Conservation (phyloP, 2,113 vertebrate genomes). For the Crypturellus undulatus region DNA sequence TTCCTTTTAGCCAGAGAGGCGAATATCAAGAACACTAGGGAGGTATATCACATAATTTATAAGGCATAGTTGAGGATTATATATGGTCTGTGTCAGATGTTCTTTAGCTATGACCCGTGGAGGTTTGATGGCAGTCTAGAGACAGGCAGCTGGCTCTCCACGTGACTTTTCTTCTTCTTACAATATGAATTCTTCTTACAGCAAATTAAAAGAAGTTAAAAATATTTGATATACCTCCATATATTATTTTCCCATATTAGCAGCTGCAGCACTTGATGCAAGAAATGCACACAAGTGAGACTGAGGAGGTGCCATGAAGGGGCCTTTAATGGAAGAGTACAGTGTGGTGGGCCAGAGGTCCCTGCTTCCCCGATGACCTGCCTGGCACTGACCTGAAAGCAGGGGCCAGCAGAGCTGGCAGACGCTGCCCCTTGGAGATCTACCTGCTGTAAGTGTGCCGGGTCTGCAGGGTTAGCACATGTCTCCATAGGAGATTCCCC, state of each 20-base stretch:
- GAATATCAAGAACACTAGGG: neutral
- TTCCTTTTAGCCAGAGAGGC: neutral
- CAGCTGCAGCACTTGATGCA: neutral
- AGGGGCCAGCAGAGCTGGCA: neutral
- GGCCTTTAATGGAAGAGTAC: neutral
- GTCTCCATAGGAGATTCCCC: accelerated
- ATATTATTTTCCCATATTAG: neutral
- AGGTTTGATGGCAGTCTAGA: neutral
- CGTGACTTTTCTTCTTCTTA: neutral
- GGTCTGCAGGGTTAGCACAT: neutral
- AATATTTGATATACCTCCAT: neutral
- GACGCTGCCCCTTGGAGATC: neutral
- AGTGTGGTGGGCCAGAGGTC: neutral
- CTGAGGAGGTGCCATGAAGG: neutral
- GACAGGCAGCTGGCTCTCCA: neutral
- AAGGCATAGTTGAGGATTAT: neutral
- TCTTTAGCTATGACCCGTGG: neutral
- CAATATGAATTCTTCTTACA: no score
- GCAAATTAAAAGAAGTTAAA: neutral
- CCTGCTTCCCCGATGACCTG: neutral
- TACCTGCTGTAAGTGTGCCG: neutral
- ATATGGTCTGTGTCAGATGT: neutral
- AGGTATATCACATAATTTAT: neutral
- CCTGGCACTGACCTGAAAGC: neutral
- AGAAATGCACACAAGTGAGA: accelerated